Conservation (phyloP, 2,113 vertebrate species). For the Neomonachus schauinslandi region DNA sequence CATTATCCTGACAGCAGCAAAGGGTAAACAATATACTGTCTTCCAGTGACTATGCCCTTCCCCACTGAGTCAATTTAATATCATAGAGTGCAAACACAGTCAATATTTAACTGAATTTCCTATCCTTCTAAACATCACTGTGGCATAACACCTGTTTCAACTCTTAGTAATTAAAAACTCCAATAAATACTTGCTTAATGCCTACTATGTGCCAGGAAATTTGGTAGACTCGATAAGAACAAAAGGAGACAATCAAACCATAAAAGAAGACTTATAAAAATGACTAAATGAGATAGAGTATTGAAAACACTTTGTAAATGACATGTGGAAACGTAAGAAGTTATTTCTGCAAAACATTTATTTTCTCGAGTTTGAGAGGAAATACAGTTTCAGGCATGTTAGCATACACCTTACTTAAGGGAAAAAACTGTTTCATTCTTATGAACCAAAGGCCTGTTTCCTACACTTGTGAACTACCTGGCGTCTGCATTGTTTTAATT, state of each 20-base stretch:
- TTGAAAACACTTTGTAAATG: background rate
- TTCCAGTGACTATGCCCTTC: background rate
- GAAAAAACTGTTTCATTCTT: background rate
- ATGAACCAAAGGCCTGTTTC: background rate
- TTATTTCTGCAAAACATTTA: background rate
- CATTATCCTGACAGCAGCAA: background rate
- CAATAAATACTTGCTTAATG: background rate
- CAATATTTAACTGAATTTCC: background rate
- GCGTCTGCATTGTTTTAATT: constrained; percentile 39
- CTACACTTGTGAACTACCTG: background rate
- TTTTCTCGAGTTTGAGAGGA: background rate
- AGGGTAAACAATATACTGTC: background rate
- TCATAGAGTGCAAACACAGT: background rate
- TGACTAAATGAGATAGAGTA: background rate
- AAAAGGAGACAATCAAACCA: background rate
- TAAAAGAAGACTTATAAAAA: background rate
- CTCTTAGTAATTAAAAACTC: constrained; percentile 16
- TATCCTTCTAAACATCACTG: background rate
- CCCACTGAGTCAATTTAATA: background rate
- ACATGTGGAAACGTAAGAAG: background rate
- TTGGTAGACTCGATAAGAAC: background rate
- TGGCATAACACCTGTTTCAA: background rate
- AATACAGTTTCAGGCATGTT: background rate
- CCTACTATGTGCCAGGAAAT: background rate
- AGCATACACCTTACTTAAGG: background rate